These are phyloP conservation scores for Arbacia lixula DNA, from an alignment of 53 echinoderm and acorn worm genomes.

Conservation along the genomic window DNA sequence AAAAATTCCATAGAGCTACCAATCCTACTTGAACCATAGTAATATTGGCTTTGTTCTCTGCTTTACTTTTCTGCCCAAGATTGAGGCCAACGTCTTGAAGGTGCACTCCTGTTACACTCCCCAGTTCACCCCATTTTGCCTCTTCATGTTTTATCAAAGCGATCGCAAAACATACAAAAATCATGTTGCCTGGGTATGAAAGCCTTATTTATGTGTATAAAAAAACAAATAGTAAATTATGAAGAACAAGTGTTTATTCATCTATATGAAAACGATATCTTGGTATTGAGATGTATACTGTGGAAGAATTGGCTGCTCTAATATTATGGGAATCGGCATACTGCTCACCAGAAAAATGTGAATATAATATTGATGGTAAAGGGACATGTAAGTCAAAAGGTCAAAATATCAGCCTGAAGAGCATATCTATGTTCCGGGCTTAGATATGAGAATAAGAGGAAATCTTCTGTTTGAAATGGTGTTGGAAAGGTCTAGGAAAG, in stretches of 20 bases:
- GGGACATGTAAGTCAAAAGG: no score
- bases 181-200: conserved; percentile 19
- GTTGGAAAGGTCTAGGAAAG: no score
- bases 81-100: no score
- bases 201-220: conserved; percentile 52
- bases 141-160: neutral
- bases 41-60: no score
- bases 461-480: no score
- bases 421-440: neutral
- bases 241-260: conserved; percentile 51
- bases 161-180: no score
- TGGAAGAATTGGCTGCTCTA: conserved; percentile 37
- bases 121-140: no score
- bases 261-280: conserved; percentile 13
- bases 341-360: neutral
- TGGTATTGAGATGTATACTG: conserved; percentile 1
- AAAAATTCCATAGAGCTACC: no score
- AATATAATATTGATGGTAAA: neutral
- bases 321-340: neutral
- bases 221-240: conserved; percentile 49
- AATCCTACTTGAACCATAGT: no score
- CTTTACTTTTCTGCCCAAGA: no score
- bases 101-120: no score
- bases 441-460: neutral
- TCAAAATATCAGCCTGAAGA: no score